Evolutionary conservation across 2,888 invertebrate genomes (phyloP).

Genomic region (Hemaris fuciformis): DNA sequence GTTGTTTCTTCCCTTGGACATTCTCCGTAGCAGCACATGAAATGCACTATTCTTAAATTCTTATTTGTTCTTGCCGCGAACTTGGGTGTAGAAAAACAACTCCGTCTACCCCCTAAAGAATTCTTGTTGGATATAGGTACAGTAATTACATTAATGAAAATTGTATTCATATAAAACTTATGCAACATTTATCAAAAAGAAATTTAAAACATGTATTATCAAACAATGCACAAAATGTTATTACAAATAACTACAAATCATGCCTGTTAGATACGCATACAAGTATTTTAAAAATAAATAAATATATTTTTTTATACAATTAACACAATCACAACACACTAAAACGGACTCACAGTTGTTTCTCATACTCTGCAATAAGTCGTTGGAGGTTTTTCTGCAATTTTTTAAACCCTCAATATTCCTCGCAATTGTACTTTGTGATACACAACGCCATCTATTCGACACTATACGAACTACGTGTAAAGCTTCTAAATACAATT

Average conservation of each 20-base stretch:
- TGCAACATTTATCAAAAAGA: no score
- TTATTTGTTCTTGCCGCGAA: no score
- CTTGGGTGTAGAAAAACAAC: no score
- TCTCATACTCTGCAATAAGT: conserved; percentile 77
- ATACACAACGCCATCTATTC: conserved; percentile 18
- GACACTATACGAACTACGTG: background rate
- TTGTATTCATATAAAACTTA: no score
- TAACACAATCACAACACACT: conserved; percentile 74
- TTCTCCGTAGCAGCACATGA: no score
- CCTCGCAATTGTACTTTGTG: conserved; percentile 9
- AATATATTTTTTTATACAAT: conserved; percentile 11
- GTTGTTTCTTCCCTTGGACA: no score
- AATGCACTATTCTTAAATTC: no score
- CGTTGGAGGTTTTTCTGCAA: conserved; percentile 79
- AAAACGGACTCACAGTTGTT: conserved; percentile 75
- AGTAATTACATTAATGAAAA: no score
- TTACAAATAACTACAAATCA: background rate
- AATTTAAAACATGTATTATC: no score
- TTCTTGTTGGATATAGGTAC: no score
- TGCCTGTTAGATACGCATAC: background rate
- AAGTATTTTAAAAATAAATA: background rate
- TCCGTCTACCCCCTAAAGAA: no score
- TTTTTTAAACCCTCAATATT: conserved; percentile 45
- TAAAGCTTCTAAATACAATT: background rate
- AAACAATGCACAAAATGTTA: no score